Evolutionary conservation across 2,888 invertebrate species (phyloP).

Genomic region (Lasius platythorax): DNA sequence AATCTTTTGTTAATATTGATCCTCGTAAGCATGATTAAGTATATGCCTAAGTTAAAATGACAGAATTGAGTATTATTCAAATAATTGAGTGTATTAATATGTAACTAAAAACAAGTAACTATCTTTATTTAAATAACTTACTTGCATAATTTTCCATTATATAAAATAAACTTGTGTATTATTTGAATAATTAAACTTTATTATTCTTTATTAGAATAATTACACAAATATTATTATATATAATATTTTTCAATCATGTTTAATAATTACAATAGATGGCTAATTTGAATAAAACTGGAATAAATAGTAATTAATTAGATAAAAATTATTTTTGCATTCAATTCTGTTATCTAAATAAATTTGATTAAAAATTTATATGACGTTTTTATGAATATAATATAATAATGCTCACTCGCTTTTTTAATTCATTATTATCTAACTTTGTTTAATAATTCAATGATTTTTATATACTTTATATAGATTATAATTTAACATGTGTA

Average conservation of each 20-base stretch:
- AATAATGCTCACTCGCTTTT: background rate
- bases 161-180: background rate
- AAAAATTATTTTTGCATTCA: background rate
- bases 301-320: slow-evolving; percentile 6
- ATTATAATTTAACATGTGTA: background rate
- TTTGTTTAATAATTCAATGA: background rate
- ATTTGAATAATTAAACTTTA: background rate
- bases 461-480: background rate
- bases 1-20: background rate
- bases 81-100: background rate
- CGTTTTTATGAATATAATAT: background rate
- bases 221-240: background rate
- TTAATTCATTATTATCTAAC: background rate
- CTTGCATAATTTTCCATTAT: background rate
- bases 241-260: background rate
- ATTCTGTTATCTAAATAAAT: background rate
- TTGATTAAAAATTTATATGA: slow-evolving; percentile 3
- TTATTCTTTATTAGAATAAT: background rate
- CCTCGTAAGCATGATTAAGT: background rate
- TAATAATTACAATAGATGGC: slow-evolving; percentile 4
- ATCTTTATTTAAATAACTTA: slow-evolving; percentile 2
- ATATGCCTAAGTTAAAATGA: background rate
- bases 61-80: background rate
- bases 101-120: background rate
- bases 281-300: background rate